Base-by-base conservation (phyloP, 2,888 invertebrate genomes). In the Archips crataeganus region DNA sequence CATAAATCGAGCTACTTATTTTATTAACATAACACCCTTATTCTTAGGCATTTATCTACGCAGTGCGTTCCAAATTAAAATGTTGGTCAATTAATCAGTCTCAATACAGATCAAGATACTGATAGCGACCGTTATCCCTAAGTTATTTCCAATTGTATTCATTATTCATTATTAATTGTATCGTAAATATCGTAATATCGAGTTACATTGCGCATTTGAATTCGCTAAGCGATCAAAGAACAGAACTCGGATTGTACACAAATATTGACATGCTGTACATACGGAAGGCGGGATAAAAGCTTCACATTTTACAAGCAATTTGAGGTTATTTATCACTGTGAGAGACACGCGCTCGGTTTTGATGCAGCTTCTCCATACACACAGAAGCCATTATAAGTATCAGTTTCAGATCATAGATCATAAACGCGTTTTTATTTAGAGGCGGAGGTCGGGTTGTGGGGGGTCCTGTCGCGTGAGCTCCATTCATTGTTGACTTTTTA, bases 371-470 rank as follows among this genome's bases (percentile, higher is more conserved):
- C 91, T 91, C 90, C 91, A 92, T 91, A 94, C 94, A 91, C 90
- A 94, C 94, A 92, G 94, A 93, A 94, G 94, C 94, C 90, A 94
- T 93, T 91, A 93, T 91, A 92, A 93, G 94, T 94, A 94, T 94
- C 94, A 92, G 90, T 94, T 94, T 93, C 94, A 91, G 89, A 93
- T 94, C 94, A 93, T 94, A 94, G 93, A 94, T 94, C 94, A 94
- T 93, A 93, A 91, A 91, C 84, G 87, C 91, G 88, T 93, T 92
- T 92, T 88, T 88, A 86, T 89, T 87, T 85, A 86, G 82, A 83
- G 83, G 80, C 85, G 82, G 85, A 82, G 86, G 85, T 84, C 82
- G 83, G 87, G 84, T 84, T 88, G 82, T 85, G 94, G 94, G 93
- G 92, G 93, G 93, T 93, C 93, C 87, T 85, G 87, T 85, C 87